Percentiles rank a stretch among this genome's conserved stretches.
phyloP scores from a whole-genome alignment of 2,797 vertebrate species.

The Falco concolor region DNA sequence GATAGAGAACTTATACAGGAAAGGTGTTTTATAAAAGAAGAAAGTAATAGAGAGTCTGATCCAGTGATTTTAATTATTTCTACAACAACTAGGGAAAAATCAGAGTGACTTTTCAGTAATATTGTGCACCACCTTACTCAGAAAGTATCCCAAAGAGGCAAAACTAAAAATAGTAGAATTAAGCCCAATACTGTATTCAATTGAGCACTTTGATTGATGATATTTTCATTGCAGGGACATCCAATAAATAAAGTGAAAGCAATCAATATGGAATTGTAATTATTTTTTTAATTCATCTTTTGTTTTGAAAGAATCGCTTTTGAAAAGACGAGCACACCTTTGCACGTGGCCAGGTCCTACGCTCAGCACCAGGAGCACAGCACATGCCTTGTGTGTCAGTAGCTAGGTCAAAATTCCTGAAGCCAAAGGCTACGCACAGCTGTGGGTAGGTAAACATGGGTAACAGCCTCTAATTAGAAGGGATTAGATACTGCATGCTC shows the following conservation, averaged over 20 bases:
- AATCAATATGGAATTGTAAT: background rate
- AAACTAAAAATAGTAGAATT: background rate
- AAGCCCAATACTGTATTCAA: background rate
- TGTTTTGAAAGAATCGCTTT: background rate
- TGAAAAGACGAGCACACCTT: background rate
- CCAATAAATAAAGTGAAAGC: background rate
- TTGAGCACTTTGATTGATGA: background rate
- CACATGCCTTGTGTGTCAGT: accelerated
- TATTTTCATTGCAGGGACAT: background rate
- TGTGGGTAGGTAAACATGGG: background rate
- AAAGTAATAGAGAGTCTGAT: background rate
- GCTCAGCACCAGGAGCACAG: background rate
- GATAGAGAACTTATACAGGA: background rate
- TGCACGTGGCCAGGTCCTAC: accelerated
- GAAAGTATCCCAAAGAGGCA: background rate
- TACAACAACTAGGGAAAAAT: background rate
- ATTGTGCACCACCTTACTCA: accelerated
- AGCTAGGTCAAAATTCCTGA: background rate
- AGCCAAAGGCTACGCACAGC: background rate
- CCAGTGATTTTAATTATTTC: background rate
- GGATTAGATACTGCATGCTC: background rate
- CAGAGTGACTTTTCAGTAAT: background rate
- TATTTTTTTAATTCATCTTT: background rate
- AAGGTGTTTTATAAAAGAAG: background rate
- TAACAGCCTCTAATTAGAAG: background rate